Evolutionary conservation across 2,797 vertebrate genomes (phyloP), one percentile per base, ranked within the genome.

Genomic region (Steatocranus sp.): DNA sequence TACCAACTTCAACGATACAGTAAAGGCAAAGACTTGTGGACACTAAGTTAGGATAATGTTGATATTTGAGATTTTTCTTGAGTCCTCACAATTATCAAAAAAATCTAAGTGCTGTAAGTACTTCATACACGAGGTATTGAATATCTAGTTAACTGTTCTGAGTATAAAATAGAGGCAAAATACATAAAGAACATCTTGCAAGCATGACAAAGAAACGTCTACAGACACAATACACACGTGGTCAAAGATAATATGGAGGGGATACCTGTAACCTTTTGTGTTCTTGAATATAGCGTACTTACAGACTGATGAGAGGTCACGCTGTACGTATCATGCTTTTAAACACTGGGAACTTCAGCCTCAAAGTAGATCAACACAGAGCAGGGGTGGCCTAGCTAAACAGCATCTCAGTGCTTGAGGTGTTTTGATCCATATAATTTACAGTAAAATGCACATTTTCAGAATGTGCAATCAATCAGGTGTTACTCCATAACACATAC

Each of bases 11-110:
- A 93, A 96, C 93, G 74, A 96, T 94, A 96, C 95, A 95, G 92
- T 90, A 95, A 96, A 96, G 94, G 96, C 94, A 95, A 95, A 95
- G 94, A 96, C 95, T 94, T 93, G 94, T 95, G 93, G 93, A 96
- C 94, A 95, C 92, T 95, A 94, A 94, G 89, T 94, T 94, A 93
- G 94, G 92, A 93, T 95, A 93, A 94, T 93, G 94, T 94, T 94
- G 83, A 93, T 95, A 95, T 93, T 92, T 92, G 86, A 95, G 88
- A 87, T 89, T 94, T 95, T 95, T 94, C 91, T 94, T 78, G 91
- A 95, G 85, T 95, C 91, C 88, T 95, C 93, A 95, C 92, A 93
- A 92, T 94, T 95, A 93, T 94, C 91, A 94, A 96, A 96, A 70
- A 18, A 70, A 93, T 94, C 92, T 96, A 97, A 96, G 95, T 96